Conservation (phyloP, 2,113 vertebrate species). For the Gavialis gangeticus region DNA sequence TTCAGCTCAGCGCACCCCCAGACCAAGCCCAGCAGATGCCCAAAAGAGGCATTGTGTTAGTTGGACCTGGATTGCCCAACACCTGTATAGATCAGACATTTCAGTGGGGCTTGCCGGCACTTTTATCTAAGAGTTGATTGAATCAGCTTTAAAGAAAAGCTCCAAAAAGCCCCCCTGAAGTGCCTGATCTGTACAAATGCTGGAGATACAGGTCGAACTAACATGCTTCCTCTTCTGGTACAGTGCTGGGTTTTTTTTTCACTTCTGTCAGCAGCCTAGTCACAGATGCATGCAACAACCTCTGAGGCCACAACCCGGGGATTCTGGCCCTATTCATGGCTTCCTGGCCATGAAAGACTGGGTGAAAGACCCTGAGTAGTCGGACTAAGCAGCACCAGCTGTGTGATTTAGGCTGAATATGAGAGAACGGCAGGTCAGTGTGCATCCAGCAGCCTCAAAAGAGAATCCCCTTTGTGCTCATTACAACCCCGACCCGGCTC, state of each 20-base stretch:
- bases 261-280: background rate
- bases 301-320: background rate
- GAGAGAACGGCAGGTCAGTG: background rate
- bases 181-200: background rate
- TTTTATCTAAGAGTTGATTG: no score
- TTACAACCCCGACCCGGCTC: background rate
- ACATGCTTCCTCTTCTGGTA: no score
- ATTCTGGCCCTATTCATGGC: background rate
- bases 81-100: no score
- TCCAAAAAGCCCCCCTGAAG: background rate
- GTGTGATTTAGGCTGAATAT: background rate
- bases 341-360: background rate
- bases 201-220: background rate
- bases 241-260: background rate
- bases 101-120: no score
- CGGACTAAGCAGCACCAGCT: background rate
- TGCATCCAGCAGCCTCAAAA: background rate
- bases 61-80: no score
- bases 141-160: no score
- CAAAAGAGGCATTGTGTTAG: no score
- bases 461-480: background rate
- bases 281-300: background rate
- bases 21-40: no score
- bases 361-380: background rate
- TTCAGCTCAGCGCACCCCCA: no score